Base-by-base conservation (phyloP, 2,797 vertebrate species). In the Poliocrania exsul region DNA sequence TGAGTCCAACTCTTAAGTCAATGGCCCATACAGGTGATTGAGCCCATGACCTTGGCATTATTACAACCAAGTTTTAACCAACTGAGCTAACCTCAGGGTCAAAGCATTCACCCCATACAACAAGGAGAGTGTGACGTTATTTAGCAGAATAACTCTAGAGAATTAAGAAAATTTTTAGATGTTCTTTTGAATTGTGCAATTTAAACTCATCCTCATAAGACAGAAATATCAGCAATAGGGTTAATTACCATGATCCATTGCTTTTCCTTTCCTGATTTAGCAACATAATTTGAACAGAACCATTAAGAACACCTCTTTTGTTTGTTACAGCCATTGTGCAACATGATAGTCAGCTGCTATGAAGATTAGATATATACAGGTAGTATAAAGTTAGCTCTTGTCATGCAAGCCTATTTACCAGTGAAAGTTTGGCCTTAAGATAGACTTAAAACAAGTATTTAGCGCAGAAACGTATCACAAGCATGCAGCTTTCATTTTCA, bases 241-340 rank as follows among this genome's bases (percentile, higher is more conserved):
- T 67, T 82, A 70, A 51, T 70, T 37, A 58, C n/a, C 24, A 47
- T 13, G 18, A 13, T 23, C 79, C 33, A 10, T 20, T 28, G 24
- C 0, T 0, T 61, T 56, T 69, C 10, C 24, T 35, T 15, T 8
- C 9, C 16, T 5, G 4, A 62, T 66, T 71, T 80, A 86, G 16
- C 21, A 84, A 57, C 42, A 56, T 29, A 16, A 4, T 11, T 66
- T 49, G 24, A 62, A 3, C 12, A 82, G 20, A 77, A 73, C 10
- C n/a, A 37, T 11, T 60, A 46, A 67, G 38, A 89, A 71, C 19
- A 83, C 4, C 0, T 0, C 6, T 2, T 16, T 65, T 81, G 11
- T 53, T 65, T 70, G 24, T 38, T 70, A 49, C 15, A 82, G 20
- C 6, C 16, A 57, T 64, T 81, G 6, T 24, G 23, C 11, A 74